Conservation (phyloP, 2,113 vertebrate species). For the Brachypodius melanocephalos region DNA sequence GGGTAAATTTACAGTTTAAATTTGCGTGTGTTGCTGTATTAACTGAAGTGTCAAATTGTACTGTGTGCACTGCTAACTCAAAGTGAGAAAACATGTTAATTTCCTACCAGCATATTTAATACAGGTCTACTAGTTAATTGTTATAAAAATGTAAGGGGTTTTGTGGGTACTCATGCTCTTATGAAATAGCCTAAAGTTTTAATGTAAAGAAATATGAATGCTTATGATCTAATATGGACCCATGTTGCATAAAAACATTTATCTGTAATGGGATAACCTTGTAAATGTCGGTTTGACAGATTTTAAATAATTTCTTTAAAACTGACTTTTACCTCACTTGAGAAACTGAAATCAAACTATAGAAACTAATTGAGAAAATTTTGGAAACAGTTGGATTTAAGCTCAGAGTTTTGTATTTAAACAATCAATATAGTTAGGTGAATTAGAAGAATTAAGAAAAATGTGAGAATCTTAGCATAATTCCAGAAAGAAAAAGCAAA, state of each 20-base stretch:
- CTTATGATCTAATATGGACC: not conserved
- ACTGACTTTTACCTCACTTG: not conserved
- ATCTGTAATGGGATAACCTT: not conserved
- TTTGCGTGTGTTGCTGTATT: not conserved
- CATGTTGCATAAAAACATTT: not conserved
- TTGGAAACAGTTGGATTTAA: not conserved
- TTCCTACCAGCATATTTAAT: not conserved
- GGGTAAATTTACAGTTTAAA: not conserved
- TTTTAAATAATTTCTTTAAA: not conserved
- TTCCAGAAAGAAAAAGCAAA: not conserved
- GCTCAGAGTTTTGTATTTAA: not conserved
- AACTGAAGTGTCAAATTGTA: not conserved
- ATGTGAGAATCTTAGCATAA: not conserved
- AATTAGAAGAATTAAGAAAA: not conserved
- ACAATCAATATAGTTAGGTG: not conserved
- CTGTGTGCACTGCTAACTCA: not conserved
- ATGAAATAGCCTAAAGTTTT: not conserved
- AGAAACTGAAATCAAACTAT: not conserved
- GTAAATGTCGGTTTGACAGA: not conserved
- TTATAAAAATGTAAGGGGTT: not conserved
- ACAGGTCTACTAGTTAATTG: not conserved
- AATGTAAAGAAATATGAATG: not conserved
- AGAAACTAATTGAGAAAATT: not conserved
- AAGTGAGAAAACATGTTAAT: not conserved
- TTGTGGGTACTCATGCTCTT: not conserved